These are phyloP conservation scores for Brachypterus glaber DNA, from an alignment of 2,888 invertebrate species.

Conservation along the genomic window DNA sequence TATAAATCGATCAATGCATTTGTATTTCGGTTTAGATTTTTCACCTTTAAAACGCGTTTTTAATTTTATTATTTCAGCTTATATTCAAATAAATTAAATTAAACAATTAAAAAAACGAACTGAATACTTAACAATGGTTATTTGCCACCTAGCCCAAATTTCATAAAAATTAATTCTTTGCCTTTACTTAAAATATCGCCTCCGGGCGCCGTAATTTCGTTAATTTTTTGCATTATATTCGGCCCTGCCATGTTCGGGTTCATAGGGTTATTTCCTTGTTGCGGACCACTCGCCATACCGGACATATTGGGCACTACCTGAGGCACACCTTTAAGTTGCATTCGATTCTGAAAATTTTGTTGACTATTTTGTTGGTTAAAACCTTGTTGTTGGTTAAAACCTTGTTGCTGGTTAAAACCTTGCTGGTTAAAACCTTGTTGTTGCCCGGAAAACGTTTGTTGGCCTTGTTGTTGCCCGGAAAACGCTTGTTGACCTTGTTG, in stretches of 20 bases:
- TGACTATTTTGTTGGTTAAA: conserved; percentile 19
- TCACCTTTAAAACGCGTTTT: no score
- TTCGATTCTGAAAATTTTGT: conserved; percentile 13
- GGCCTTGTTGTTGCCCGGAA: not conserved
- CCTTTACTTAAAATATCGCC: conserved; percentile 87
- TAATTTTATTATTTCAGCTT: no score
- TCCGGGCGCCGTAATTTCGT: conserved; percentile 81
- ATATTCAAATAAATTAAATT: conserved; percentile 15
- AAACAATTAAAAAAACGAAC: conserved; percentile 6
- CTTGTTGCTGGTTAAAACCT: conserved; percentile 25
- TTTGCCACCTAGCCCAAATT: conserved; percentile 75
- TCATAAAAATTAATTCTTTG: conserved; percentile 90
- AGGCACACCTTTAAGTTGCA: conserved; percentile 44
- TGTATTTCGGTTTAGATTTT: no score
- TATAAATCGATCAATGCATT: no score
- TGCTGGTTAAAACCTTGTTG: conserved; percentile 4
- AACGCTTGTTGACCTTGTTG: not conserved
- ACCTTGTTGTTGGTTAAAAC: conserved; percentile 29
- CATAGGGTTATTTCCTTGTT: conserved; percentile 38
- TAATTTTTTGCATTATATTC: conserved; percentile 82
- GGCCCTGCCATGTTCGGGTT: conserved; percentile 43
- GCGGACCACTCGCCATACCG: conserved; percentile 21
- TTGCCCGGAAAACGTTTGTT: not conserved
- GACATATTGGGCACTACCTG: conserved; percentile 40
- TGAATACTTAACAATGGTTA: conserved; percentile 35